Conservation (phyloP, 1,140 invertebrate genomes). For the Papilio glaucus region DNA sequence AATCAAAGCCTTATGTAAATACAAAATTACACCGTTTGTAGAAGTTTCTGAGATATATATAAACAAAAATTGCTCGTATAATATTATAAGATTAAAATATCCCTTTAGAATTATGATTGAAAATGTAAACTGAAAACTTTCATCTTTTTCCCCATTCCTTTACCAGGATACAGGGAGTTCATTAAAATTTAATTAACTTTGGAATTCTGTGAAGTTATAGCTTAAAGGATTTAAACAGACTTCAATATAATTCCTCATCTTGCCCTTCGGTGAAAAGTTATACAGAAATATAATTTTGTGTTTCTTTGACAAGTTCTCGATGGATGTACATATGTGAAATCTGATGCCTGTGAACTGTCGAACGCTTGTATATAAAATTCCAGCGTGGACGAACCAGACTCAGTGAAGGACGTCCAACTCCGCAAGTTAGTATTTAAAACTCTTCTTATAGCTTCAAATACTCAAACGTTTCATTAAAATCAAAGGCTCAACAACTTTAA, state of each 20-base stretch:
- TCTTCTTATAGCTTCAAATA: neutral
- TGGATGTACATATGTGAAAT: neutral
- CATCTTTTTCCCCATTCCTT: neutral
- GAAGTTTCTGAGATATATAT: too few relatives aligned
- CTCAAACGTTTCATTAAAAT: slow-evolving; percentile 13
- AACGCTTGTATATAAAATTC: too few relatives aligned
- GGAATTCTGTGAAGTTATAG: neutral
- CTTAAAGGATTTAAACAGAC: neutral
- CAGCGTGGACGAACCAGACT: too few relatives aligned
- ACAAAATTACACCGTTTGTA: too few relatives aligned
- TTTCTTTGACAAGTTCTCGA: neutral
- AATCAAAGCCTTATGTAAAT: too few relatives aligned
- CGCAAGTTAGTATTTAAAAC: neutral
- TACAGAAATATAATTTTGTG: neutral
- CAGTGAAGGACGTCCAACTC: too few relatives aligned
- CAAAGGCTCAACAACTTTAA: slow-evolving; percentile 14
- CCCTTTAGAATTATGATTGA: neutral
- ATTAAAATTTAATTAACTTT: slow-evolving; percentile 19
- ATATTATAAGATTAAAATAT: too few relatives aligned
- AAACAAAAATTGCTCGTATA: too few relatives aligned
- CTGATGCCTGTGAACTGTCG: too few relatives aligned
- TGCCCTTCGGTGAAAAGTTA: neutral
- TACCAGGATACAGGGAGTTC: neutral
- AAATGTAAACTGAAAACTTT: slow-evolving; percentile 4
- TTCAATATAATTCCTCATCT: neutral